These are phyloP conservation scores for Xiphophorus hellerii DNA, from an alignment of 2,113 vertebrate genomes.

Conservation along the genomic window DNA sequence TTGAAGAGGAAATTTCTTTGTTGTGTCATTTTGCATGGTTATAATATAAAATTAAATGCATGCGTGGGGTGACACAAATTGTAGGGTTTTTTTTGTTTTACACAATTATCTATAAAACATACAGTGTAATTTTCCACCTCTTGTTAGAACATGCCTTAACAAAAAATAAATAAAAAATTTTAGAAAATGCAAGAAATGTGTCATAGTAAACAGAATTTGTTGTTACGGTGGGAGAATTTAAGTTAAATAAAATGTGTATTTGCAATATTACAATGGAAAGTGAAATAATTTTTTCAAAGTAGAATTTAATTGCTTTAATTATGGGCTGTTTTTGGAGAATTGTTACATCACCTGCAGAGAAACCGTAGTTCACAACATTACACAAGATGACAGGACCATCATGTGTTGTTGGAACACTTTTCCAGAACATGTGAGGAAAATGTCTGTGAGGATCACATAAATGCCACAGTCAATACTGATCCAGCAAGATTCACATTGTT, in stretches of 20 bases:
- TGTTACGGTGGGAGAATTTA: not conserved
- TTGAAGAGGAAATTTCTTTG: conserved; percentile 24
- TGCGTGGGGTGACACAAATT: not conserved
- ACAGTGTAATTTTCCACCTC: conserved; percentile 33
- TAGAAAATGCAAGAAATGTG: not conserved
- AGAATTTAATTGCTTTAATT: too few species aligned
- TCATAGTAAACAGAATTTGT: not conserved
- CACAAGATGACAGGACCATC: not conserved
- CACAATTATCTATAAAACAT: conserved; percentile 43
- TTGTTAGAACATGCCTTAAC: conserved; percentile 6
- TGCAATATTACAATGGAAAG: not conserved
- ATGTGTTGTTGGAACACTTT: not conserved
- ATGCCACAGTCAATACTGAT: conserved; percentile 3
- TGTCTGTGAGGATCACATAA: not conserved
- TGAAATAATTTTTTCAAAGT: too few species aligned
- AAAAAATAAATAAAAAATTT: too few species aligned
- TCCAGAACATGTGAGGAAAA: not conserved
- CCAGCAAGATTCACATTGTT: not conserved
- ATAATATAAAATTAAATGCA: conserved; percentile 34
- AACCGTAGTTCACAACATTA: not conserved
- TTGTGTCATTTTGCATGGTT: conserved; percentile 35
- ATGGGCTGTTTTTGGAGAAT: too few species aligned
- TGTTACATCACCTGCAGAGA: not conserved
- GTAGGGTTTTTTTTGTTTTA: conserved; percentile 12
- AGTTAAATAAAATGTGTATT: not conserved